Conservation (phyloP, 2,113 vertebrate species). For the Lepus europaeus region DNA sequence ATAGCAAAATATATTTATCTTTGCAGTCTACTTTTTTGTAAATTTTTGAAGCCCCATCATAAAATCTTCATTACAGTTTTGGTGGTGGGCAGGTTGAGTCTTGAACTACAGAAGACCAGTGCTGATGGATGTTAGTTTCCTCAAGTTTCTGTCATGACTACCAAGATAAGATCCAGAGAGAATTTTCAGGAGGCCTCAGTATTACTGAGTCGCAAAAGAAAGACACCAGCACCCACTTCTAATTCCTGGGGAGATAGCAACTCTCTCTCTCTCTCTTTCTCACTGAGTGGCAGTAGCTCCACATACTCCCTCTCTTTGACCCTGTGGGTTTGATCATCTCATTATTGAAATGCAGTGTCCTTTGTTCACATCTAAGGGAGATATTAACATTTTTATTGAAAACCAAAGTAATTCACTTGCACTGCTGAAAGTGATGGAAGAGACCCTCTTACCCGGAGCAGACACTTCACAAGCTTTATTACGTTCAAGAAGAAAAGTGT, state of each 20-base stretch:
- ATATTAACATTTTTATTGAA: conserved; percentile 82
- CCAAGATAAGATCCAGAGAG: not conserved
- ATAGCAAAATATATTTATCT: too few relatives aligned
- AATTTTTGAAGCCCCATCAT: too few relatives aligned
- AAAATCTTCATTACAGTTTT: not conserved
- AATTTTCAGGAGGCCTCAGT: not conserved
- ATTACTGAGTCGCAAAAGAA: conserved; percentile 7
- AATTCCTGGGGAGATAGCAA: not conserved
- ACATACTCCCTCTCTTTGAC: not conserved
- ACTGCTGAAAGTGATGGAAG: conserved; percentile 62
- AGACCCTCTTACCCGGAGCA: conserved; percentile 22
- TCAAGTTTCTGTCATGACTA: not conserved
- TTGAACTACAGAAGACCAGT: conserved; percentile 54
- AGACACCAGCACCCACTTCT: not conserved
- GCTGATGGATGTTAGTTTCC: not conserved
- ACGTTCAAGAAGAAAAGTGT: conserved; percentile 62
- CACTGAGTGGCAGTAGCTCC: not conserved
- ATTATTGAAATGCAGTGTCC: conserved; percentile 63
- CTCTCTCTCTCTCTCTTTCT: not conserved
- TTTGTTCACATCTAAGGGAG: conserved; percentile 71
- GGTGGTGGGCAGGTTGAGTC: not conserved
- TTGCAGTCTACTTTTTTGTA: too few relatives aligned
- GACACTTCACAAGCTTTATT: conserved; percentile 69
- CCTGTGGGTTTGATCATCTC: conserved; percentile 46
- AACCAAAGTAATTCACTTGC: conserved; percentile 74